phyloP scores from a whole-genome alignment of 2,113 vertebrate species.

The Calidris pygmaea region DNA sequence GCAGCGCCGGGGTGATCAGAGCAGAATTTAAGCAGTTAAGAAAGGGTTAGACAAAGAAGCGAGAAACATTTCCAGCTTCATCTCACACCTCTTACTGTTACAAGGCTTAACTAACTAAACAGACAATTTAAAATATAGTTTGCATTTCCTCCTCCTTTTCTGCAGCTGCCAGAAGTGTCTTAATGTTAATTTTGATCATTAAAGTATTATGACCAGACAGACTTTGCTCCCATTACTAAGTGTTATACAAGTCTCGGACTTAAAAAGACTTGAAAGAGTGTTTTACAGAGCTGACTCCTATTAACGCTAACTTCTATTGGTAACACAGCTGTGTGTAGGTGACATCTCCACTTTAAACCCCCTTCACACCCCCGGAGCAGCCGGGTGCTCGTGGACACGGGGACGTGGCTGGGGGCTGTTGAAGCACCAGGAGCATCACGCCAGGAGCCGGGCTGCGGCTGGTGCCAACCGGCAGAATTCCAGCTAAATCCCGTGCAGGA shows the following conservation, averaged over 20 bases:
- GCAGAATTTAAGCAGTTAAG: not conserved
- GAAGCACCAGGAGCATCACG: accelerated
- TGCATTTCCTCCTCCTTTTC: not conserved
- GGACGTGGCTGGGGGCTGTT: accelerated
- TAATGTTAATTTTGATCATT: not conserved
- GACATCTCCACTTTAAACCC: not conserved
- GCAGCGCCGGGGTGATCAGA: not conserved
- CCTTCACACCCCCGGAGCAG: not conserved
- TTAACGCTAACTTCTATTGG: not conserved
- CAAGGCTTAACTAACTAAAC: not conserved
- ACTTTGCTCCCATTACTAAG: not conserved
- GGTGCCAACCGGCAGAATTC: not conserved
- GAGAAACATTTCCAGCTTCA: not conserved
- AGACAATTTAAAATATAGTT: not conserved
- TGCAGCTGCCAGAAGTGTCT: not conserved
- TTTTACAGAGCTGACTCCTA: not conserved
- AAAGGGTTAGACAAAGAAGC: not conserved
- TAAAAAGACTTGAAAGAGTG: not conserved
- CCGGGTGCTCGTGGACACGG: accelerated
- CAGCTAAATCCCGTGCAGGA: not conserved
- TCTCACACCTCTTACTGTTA: not conserved
- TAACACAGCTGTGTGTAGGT: not conserved
- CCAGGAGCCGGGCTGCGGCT: not conserved
- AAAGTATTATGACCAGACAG: not conserved
- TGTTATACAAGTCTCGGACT: not conserved